A percentile compares a stretch with the other conserved stretches of the same genome.
Conservation (phyloP, 2,888 invertebrate genomes). For the Fabriciana adippe region DNA sequence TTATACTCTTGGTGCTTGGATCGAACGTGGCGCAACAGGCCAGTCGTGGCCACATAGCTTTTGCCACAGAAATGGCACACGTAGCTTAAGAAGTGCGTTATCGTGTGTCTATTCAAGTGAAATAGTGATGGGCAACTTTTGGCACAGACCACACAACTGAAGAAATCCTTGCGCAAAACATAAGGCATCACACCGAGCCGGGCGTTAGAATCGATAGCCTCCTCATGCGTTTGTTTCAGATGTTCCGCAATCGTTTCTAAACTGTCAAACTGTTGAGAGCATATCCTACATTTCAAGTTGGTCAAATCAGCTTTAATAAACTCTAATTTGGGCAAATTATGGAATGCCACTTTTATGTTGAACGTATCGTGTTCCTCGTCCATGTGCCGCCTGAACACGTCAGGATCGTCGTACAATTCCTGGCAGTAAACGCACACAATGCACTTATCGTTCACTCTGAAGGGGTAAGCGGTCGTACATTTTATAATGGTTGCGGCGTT, state of each 20-base stretch:
- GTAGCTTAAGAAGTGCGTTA: slow-evolving; percentile 68
- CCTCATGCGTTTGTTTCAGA: slow-evolving; percentile 51
- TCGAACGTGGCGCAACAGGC: slow-evolving; percentile 62
- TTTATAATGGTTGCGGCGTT: slow-evolving; percentile 69
- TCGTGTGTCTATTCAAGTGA: slow-evolving; percentile 69
- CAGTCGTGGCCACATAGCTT: slow-evolving; percentile 68
- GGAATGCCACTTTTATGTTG: slow-evolving; percentile 63
- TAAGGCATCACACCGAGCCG: slow-evolving; percentile 73
- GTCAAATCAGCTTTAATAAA: slow-evolving; percentile 71
- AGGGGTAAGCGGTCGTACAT: slow-evolving; percentile 72
- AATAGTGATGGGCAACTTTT: slow-evolving; percentile 65
- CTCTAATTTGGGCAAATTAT: slow-evolving; percentile 66
- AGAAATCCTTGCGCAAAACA: slow-evolving; percentile 55
- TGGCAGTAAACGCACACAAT: slow-evolving; percentile 75
- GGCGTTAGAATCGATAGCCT: slow-evolving; percentile 50
- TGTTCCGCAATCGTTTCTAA: slow-evolving; percentile 60
- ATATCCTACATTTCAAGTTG: slow-evolving; percentile 60
- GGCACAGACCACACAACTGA: slow-evolving; percentile 63
- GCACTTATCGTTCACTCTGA: slow-evolving; percentile 71
- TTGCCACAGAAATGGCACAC: slow-evolving; percentile 72
- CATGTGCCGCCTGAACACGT: slow-evolving; percentile 63
- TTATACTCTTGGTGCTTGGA: slow-evolving; percentile 69
- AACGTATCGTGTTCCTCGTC: slow-evolving; percentile 62
- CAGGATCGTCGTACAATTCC: slow-evolving; percentile 66
- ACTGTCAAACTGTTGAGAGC: slow-evolving; percentile 47